Base-by-base conservation (phyloP, 2,113 vertebrate genomes). In the Poecile atricapillus region DNA sequence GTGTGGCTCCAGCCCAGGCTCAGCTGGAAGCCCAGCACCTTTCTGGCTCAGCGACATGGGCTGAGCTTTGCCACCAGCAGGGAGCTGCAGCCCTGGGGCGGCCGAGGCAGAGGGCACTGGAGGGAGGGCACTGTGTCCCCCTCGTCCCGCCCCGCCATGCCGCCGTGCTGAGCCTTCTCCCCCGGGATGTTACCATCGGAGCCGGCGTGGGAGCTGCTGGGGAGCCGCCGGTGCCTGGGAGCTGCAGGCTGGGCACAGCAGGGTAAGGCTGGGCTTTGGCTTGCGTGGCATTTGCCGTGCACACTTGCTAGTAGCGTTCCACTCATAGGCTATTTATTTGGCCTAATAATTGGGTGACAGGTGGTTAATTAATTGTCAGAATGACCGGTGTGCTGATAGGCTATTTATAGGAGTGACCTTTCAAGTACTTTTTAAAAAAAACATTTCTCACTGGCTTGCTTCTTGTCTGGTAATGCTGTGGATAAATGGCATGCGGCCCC, bases 71-170 rank as follows among this genome's bases (percentile, higher is more conserved):
- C 37, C 12, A 15, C 13, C 62, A 20, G 55, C 59, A 28, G 46
- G 25, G 65, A 82, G 47, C 79, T 8, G 33, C 87, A 50, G 58
- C 49, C 44, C 15, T 9, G 15, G 44, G 31, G 15, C 1, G 1
- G 11, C 15, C 8, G 25, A 79, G 53, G 59, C 39, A 43, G 56
- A 39, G 60, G 24, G 43, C 43, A 15, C 27, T 9, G 33, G 44
- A 41, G 27, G 7, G 21, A 55, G 30, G 50, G 37, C 50, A 3
- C 2, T 0, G 39, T 1, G 21, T 39, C 5, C 9, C 53, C 24
- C 15, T 14, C 0, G 0, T 14, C 28, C 70, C 0, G 0, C 79
- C 13, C 37, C 3, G 21, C 21, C 2, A 33, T 60, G 64, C 39
- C 0, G 0, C 56, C 1, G 3, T 3, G 10, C 1, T 75, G 83